Evolutionary conservation across 2,888 invertebrate species (phyloP).

Genomic region (Tuta absoluta): DNA sequence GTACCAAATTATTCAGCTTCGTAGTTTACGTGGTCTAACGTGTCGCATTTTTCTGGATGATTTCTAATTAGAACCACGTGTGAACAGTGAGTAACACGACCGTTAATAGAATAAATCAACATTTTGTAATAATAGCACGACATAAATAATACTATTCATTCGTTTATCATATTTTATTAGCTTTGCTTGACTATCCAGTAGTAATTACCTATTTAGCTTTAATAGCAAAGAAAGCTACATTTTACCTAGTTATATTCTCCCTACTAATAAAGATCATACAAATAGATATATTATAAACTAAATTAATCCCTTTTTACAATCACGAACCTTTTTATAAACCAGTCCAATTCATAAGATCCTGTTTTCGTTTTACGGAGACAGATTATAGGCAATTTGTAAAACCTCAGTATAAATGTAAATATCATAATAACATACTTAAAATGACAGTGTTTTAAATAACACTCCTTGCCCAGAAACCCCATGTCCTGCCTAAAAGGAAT

Average conservation of each 20-base stretch:
- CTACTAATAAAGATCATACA: too few species aligned
- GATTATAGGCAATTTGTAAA: constrained; percentile 11
- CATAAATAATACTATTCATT: background rate
- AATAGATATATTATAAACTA: too few species aligned
- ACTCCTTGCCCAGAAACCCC: constrained; percentile 37
- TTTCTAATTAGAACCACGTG: constrained; percentile 71
- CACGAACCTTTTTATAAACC: background rate
- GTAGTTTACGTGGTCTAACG: constrained; percentile 40
- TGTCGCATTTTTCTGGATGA: constrained; percentile 48
- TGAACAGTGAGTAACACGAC: constrained; percentile 55
- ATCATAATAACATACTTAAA: constrained; percentile 16
- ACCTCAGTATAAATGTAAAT: constrained; percentile 3
- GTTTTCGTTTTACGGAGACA: background rate
- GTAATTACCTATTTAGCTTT: too few species aligned
- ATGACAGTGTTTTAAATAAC: constrained; percentile 22
- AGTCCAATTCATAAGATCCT: background rate
- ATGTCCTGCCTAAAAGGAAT: constrained; percentile 57
- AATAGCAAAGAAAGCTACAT: too few species aligned
- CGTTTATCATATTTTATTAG: too few species aligned
- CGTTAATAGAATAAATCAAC: constrained; percentile 14
- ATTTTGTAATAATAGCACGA: background rate
- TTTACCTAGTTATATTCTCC: too few species aligned
- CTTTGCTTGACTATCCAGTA: too few species aligned
- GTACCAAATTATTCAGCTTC: background rate
- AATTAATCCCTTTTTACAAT: too few species aligned